These are phyloP conservation scores for Octodonta nipae DNA, from an alignment of 2,888 invertebrate species.

Conservation along the genomic window DNA sequence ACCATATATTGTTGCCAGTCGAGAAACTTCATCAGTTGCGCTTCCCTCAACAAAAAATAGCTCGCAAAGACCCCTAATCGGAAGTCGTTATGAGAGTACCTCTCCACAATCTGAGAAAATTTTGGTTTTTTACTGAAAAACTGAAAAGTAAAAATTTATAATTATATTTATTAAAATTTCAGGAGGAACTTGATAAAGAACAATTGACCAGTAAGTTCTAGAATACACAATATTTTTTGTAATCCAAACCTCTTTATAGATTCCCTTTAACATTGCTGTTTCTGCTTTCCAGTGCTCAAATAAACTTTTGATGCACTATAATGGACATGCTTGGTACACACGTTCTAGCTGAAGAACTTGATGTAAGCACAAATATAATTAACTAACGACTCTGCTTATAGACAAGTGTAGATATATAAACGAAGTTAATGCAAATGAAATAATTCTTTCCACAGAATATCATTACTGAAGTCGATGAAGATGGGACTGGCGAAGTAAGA, in stretches of 20 bases:
- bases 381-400: background rate
- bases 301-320: slow-evolving; percentile 82
- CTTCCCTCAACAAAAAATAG: no score
- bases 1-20: no score
- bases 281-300: slow-evolving; percentile 52
- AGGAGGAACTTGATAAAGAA: slow-evolving; percentile 66
- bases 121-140: no score
- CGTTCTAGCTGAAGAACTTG: slow-evolving; percentile 64
- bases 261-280: background rate
- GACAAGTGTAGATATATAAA: no score
- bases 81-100: no score
- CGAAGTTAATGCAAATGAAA: no score
- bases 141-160: no score
- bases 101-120: no score
- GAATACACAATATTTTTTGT: background rate
- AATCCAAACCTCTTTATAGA: slow-evolving; percentile 7
- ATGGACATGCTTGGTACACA: slow-evolving; percentile 82
- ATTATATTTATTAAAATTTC: no score
- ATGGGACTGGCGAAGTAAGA: slow-evolving; percentile 70
- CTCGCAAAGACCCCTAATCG: no score
- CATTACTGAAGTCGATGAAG: slow-evolving; percentile 74
- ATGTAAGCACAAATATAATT: no score
- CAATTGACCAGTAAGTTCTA: slow-evolving; percentile 59
- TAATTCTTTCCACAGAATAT: slow-evolving; percentile 39
- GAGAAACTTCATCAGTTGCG: no score